phyloP scores from a whole-genome alignment of 2,113 vertebrate species.

The Nanorana parkeri region DNA sequence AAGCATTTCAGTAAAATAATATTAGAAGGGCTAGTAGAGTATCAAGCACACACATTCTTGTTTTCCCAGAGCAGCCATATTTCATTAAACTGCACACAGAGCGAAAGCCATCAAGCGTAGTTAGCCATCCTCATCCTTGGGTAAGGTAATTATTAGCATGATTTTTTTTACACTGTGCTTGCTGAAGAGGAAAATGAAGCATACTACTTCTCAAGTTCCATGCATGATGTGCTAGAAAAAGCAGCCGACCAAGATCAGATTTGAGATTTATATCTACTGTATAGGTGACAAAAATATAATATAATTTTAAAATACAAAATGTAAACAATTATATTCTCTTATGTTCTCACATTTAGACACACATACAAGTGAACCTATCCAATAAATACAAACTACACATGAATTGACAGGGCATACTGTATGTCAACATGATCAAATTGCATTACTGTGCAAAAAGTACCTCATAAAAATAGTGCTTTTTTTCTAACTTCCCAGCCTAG shows the following conservation, averaged over 20 bases:
- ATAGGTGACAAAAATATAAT: neutral
- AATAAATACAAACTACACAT: too few relatives aligned
- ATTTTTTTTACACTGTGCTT: slow-evolving; percentile 71
- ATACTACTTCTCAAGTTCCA: slow-evolving; percentile 79
- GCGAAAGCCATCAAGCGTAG: slow-evolving; percentile 80
- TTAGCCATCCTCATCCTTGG: slow-evolving; percentile 72
- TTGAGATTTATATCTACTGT: slow-evolving; percentile 43
- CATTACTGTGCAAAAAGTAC: too few relatives aligned
- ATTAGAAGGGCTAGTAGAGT: slow-evolving; percentile 64
- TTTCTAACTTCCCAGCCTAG: too few relatives aligned
- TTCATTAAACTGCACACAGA: slow-evolving; percentile 75
- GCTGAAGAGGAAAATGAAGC: slow-evolving; percentile 87
- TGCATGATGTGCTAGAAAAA: slow-evolving; percentile 77
- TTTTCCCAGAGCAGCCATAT: slow-evolving; percentile 69
- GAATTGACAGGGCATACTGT: too few relatives aligned
- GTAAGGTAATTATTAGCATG: slow-evolving; percentile 81
- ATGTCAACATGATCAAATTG: too few relatives aligned
- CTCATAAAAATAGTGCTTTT: too few relatives aligned
- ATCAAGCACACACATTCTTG: slow-evolving; percentile 46
- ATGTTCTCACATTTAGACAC: too few relatives aligned
- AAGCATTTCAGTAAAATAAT: slow-evolving; percentile 63
- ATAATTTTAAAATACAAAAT: neutral
- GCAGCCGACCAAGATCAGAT: slow-evolving; percentile 66
- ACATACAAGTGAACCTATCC: too few relatives aligned
- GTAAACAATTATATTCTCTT: too few relatives aligned